Percentiles rank a stretch among this genome's conserved stretches.
phyloP scores from a whole-genome alignment of 2,113 vertebrate genomes.

The Cinclus mexicanus region DNA sequence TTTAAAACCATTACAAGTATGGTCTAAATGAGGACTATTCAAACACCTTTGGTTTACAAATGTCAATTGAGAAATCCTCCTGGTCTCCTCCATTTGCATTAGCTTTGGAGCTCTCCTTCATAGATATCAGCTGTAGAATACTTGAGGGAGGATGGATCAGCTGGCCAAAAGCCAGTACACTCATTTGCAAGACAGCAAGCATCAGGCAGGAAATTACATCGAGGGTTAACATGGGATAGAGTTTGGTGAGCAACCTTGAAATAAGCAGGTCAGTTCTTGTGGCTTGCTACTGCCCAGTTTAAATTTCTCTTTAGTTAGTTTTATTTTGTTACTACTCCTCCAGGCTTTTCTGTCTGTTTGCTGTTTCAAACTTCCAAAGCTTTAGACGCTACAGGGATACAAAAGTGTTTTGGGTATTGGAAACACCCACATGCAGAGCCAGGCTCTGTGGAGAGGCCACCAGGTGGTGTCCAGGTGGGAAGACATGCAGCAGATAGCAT shows the following conservation, averaged over 20 bases:
- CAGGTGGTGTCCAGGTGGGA: neutral
- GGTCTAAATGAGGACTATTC: neutral
- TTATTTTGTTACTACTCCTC: neutral
- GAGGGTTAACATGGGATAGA: neutral
- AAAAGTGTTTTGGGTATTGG: neutral
- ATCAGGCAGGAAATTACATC: neutral
- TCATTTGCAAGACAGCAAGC: neutral
- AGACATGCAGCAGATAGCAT: neutral
- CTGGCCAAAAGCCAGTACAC: neutral
- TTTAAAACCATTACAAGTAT: neutral
- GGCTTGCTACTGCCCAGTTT: neutral
- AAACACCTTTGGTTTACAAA: neutral
- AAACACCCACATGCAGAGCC: neutral
- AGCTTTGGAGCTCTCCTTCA: neutral
- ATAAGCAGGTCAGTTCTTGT: neutral
- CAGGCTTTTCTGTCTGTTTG: neutral
- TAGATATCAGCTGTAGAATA: neutral
- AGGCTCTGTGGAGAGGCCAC: neutral
- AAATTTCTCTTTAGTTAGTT: neutral
- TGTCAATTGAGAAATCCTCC: neutral
- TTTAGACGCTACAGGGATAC: neutral
- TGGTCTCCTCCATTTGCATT: neutral
- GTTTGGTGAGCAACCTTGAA: neutral
- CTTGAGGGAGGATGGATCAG: neutral
- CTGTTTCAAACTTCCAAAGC: neutral